Percentiles rank a stretch among this genome's conserved stretches.
Evolutionary conservation across 2,113 vertebrate genomes (phyloP).

Genomic region (Galbula dea): DNA sequence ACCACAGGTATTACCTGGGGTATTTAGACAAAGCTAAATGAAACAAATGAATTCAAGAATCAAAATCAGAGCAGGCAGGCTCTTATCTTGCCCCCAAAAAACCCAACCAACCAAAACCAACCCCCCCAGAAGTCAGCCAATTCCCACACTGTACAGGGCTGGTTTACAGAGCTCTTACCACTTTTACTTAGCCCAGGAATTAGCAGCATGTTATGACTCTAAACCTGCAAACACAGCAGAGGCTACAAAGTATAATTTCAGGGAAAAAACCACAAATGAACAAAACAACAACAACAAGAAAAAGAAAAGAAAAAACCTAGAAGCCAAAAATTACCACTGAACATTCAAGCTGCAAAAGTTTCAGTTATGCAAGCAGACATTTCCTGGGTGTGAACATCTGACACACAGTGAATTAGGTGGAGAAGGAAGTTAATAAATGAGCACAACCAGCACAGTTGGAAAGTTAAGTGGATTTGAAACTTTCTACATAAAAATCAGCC

Average conservation of each 20-base stretch:
- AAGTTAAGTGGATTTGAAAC: slow-evolving; percentile 22
- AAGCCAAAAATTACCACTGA: neutral
- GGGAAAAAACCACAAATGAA: too few relatives aligned
- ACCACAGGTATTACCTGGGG: neutral
- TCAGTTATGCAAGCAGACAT: slow-evolving; percentile 7
- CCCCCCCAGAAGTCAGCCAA: too few relatives aligned
- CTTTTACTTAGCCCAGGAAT: neutral
- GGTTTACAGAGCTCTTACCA: neutral
- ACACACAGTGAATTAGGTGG: slow-evolving; percentile 1
- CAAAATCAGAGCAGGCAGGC: neutral
- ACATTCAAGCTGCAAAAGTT: neutral
- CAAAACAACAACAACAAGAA: neutral
- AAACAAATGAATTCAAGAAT: neutral
- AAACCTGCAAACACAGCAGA: neutral
- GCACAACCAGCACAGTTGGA: neutral
- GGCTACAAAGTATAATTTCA: neutral
- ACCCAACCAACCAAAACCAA: too few relatives aligned
- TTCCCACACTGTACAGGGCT: neutral
- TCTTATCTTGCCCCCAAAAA: too few relatives aligned
- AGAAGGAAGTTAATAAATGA: slow-evolving; percentile 52
- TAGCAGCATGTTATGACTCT: neutral
- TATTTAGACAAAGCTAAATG: neutral
- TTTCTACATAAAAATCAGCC: neutral
- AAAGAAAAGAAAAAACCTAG: too few relatives aligned
- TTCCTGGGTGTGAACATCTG: slow-evolving; percentile 51